Evolutionary conservation across 2,113 vertebrate genomes (phyloP), one percentile per base, ranked within the genome.

Genomic region (Spilogale gracilis): DNA sequence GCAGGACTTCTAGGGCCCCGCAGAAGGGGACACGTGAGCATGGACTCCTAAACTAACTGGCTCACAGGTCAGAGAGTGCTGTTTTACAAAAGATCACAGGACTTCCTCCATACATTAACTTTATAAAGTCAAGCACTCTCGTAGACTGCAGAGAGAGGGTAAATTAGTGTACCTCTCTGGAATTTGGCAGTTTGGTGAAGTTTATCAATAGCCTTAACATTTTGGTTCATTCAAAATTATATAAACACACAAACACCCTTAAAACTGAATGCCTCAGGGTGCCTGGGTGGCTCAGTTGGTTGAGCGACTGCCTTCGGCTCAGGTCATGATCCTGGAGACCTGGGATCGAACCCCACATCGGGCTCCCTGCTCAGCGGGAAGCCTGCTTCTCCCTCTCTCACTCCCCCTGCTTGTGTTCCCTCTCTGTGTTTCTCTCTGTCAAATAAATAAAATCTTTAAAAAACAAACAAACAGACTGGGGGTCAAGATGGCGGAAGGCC

Each of bases 161-260:
- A 88, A 78, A 30, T 88, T 52, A 74, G 45, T 12, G 9, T n/a
- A 83, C 63, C 63, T 93, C 83, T 76, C 54, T 74, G 45, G n/a
- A 78, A 82, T 88, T 79, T 58, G 73, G 32, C 52, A 84, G 45
- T 63, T 45, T 65, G 32, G 91, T 71, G 54, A 94, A 91, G 88
- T 71, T 32, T 91, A 91, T 50, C 81, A 58, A 38, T 50, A 79
- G 20, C 12, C 54, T 73, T 83, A 79, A 78, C 43, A 80, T 90
- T 90, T 30, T 79, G 79, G 82, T 56, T 83, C 91, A 95, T 25
- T 93, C 38, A 82, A 76, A 96, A 92, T 45, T 21, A 54, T 12
- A 43, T 38, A 56, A 14, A 50, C 25, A 2, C 5, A 38, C 14
- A 27, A n/a, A 30, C 32, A 58, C 65, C 79, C 85, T 48, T 85